A percentile compares a stretch with the other conserved stretches of the same genome.
Conservation (phyloP, 2,113 vertebrate genomes). For the Indri indri region DNA sequence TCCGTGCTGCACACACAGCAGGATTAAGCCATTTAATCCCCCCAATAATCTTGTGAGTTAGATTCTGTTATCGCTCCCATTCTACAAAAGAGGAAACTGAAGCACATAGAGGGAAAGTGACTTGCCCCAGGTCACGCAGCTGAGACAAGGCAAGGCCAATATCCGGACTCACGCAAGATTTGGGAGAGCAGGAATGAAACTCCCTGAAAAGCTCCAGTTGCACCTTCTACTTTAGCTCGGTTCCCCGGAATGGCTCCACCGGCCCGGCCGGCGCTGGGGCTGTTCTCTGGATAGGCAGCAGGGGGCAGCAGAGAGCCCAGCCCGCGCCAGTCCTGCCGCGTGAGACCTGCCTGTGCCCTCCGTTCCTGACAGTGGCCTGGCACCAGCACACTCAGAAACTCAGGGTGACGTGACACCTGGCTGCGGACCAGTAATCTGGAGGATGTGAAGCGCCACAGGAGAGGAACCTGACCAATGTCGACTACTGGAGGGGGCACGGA, state of each 20-base stretch:
- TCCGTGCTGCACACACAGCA: accelerated
- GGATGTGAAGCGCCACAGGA: background rate
- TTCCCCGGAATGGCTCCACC: background rate
- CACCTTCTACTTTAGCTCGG: background rate
- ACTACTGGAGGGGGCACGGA: too few relatives aligned
- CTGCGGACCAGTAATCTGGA: background rate
- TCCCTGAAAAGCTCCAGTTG: background rate
- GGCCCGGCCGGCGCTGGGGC: accelerated
- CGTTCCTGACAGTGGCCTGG: slow-evolving; percentile 71
- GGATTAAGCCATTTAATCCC: background rate
- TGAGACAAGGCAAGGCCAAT: background rate
- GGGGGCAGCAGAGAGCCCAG: background rate
- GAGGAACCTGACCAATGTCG: background rate
- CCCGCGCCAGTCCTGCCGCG: background rate
- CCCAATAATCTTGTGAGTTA: background rate
- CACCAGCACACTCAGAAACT: slow-evolving; percentile 57
- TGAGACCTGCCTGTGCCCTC: slow-evolving; percentile 60
- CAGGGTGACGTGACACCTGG: background rate
- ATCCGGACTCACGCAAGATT: background rate
- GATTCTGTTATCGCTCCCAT: background rate
- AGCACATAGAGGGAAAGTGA: background rate
- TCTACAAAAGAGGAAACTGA: background rate
- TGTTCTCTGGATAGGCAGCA: background rate
- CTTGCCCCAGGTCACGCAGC: background rate
- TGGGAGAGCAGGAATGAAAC: background rate